phyloP scores from a whole-genome alignment of 2,888 invertebrate species.

The Diadegma fenestrale region DNA sequence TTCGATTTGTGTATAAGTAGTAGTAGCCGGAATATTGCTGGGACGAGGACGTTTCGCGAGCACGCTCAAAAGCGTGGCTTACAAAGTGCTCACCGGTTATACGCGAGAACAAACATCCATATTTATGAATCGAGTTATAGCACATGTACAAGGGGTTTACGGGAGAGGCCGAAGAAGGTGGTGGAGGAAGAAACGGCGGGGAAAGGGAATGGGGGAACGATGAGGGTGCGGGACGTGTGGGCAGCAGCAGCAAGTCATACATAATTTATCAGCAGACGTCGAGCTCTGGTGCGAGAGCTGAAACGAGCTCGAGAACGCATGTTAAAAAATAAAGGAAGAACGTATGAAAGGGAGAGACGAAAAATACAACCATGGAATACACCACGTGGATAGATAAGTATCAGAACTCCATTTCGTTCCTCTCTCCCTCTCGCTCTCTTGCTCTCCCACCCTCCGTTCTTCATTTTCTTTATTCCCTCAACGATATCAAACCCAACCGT shows the following conservation, averaged over 20 bases:
- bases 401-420: conserved; percentile 66
- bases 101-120: conserved; percentile 74
- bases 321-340: conserved; percentile 10
- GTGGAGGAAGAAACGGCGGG: conserved; percentile 1
- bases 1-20: conserved; percentile 57
- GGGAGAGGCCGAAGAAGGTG: conserved; percentile 35
- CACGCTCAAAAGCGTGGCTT: conserved; percentile 72
- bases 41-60: conserved; percentile 51
- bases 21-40: not conserved
- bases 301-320: conserved; percentile 54
- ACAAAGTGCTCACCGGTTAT: conserved; percentile 72
- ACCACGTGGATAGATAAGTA: conserved; percentile 69
- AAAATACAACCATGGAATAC: conserved; percentile 31
- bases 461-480: conserved; percentile 56
- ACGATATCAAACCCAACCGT: conserved; percentile 1
- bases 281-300: conserved; percentile 55
- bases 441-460: not conserved
- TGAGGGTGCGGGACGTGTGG: conserved; percentile 54
- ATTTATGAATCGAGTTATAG: conserved; percentile 68
- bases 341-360: not conserved
- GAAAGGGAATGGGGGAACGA: conserved; percentile 35
- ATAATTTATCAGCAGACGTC: conserved; percentile 67
- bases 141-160: conserved; percentile 23
- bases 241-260: conserved; percentile 63
- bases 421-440: conserved; percentile 17